Conservation (phyloP, 2,797 vertebrate species). For the Setipinna tenuifilis region DNA sequence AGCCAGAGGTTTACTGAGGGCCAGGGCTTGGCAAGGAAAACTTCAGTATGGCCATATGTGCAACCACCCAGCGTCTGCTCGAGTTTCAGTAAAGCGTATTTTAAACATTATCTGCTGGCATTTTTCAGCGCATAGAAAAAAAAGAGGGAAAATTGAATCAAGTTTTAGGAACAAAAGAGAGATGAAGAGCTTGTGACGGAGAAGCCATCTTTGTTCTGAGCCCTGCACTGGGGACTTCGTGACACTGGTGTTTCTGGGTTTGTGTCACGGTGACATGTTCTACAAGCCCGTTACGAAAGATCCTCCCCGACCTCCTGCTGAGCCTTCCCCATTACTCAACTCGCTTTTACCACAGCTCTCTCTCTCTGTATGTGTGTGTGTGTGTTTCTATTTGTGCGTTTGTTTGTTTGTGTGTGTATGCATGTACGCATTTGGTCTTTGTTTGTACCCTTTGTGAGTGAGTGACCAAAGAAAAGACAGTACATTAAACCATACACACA, state of each 20-base stretch:
- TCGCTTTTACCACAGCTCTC: neutral
- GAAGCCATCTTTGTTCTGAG: neutral
- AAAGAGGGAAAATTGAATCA: neutral
- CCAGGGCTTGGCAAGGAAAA: neutral
- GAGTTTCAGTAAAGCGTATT: neutral
- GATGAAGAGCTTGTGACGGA: neutral
- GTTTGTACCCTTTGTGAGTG: neutral
- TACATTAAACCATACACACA: neutral
- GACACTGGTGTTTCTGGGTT: conserved; percentile 6
- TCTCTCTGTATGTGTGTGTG: conserved; percentile 11
- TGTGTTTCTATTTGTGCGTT: neutral
- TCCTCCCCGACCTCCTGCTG: neutral
- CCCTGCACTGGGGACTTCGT: neutral
- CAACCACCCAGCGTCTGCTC: neutral
- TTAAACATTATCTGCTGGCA: neutral
- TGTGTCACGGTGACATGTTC: conserved; percentile 32
- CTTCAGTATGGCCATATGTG: neutral
- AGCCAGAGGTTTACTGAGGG: neutral
- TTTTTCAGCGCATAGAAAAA: neutral
- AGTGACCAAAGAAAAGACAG: neutral
- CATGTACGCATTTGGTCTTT: too few relatives aligned
- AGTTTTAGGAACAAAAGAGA: neutral
- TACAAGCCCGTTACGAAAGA: conserved; percentile 31
- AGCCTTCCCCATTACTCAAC: neutral
- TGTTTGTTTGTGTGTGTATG: neutral